Percentiles rank a stretch among this genome's conserved stretches.
Evolutionary conservation across 2,113 vertebrate genomes (phyloP).

Genomic region (Gallinago paraguaiae): DNA sequence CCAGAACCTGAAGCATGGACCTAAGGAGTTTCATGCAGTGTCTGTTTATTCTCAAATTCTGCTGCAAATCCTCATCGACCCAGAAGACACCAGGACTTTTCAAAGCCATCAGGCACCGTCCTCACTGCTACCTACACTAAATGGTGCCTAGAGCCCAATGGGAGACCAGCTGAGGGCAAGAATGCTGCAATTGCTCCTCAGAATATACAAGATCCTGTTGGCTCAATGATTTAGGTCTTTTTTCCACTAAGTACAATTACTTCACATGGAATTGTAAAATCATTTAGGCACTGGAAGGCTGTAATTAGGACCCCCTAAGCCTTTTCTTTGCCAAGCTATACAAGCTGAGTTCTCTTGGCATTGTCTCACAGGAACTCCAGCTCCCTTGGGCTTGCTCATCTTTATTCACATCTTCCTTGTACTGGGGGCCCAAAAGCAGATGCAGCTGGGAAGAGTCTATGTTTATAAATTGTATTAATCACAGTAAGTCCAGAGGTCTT

Average conservation of each 20-base stretch:
- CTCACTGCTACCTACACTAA: background rate
- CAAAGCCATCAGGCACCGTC: background rate
- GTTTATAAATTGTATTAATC: background rate
- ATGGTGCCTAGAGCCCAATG: rapidly evolving
- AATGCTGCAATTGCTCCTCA: background rate
- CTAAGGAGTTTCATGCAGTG: background rate
- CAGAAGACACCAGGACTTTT: background rate
- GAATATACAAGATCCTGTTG: background rate
- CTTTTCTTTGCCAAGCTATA: background rate
- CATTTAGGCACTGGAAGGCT: background rate
- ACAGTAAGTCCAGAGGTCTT: background rate
- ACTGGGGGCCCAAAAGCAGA: background rate
- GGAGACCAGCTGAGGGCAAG: background rate
- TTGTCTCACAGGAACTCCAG: background rate
- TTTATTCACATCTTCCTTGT: background rate
- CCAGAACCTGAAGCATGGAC: background rate
- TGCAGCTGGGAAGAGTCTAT: background rate
- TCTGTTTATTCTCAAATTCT: background rate
- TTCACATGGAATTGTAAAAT: background rate
- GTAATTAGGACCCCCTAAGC: background rate
- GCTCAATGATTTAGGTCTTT: background rate
- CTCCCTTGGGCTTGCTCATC: background rate
- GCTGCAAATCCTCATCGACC: background rate
- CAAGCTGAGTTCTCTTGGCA: background rate
- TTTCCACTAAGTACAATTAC: background rate